Evolutionary conservation across 2,797 vertebrate genomes (phyloP).

Genomic region (Sebastes vulpes): DNA sequence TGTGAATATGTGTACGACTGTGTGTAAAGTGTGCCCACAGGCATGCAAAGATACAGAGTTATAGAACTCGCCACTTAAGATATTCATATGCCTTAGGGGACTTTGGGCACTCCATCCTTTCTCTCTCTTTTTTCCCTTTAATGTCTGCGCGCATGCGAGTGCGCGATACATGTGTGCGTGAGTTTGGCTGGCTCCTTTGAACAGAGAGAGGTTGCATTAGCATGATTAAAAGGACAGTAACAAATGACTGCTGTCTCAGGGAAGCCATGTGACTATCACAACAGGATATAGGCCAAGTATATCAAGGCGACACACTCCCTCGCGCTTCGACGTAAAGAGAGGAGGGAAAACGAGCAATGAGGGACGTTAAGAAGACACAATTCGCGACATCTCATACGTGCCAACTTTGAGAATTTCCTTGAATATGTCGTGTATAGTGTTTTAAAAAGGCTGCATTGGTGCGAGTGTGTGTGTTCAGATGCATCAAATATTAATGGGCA

Average conservation of each 20-base stretch:
- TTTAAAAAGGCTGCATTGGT: slow-evolving; percentile 1
- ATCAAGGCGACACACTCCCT: slow-evolving; percentile 42
- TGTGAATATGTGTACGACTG: slow-evolving; percentile 9
- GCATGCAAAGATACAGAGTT: slow-evolving; percentile 56
- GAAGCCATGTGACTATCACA: slow-evolving; percentile 69
- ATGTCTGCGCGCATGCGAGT: slow-evolving; percentile 17
- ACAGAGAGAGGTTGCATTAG: slow-evolving; percentile 70
- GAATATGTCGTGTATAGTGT: slow-evolving; percentile 22
- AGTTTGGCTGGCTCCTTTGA: slow-evolving; percentile 38
- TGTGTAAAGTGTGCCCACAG: slow-evolving; percentile 45
- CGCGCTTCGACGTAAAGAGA: slow-evolving; percentile 39
- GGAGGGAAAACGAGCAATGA: slow-evolving; percentile 8
- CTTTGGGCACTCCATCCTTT: slow-evolving; percentile 72
- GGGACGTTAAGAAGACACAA: not conserved
- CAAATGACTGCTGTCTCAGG: slow-evolving; percentile 79
- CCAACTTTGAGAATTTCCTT: slow-evolving; percentile 18
- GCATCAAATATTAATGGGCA: slow-evolving; percentile 81
- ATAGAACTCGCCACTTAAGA: slow-evolving; percentile 75
- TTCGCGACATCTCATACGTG: not conserved
- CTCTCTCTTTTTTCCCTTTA: slow-evolving; percentile 42
- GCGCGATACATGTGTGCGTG: not conserved
- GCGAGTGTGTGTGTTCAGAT: slow-evolving; percentile 36
- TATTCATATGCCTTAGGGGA: slow-evolving; percentile 75
- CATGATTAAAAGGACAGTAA: slow-evolving; percentile 86
- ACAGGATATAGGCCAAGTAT: slow-evolving; percentile 71